Conservation (phyloP, 2,113 vertebrate genomes). For the Rhadina sibilatrix region DNA sequence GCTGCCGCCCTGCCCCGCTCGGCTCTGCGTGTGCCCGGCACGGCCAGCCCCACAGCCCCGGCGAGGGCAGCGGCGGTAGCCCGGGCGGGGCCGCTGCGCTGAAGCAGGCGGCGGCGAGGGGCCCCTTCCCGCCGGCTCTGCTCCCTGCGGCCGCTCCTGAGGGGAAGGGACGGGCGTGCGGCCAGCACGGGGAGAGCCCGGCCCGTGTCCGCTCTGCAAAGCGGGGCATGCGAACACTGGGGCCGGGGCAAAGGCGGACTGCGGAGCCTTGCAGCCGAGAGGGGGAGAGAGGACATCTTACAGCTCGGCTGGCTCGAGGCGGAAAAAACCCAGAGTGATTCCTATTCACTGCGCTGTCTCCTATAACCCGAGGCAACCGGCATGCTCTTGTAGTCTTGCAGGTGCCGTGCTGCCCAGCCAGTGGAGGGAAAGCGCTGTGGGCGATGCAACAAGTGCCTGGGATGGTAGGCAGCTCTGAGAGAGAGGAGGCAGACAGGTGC, state of each 20-base stretch:
- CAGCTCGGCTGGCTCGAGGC: background rate
- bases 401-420: background rate
- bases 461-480: background rate
- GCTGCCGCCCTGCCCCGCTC: background rate
- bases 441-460: background rate
- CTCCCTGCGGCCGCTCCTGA: fast-evolving
- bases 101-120: background rate
- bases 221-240: fast-evolving
- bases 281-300: background rate
- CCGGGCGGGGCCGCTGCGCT: background rate
- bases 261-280: background rate
- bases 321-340: background rate
- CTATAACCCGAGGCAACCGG: background rate
- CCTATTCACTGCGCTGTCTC: background rate
- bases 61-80: background rate
- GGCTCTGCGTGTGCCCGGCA: background rate
- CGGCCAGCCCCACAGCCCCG: background rate
- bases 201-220: background rate
- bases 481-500: background rate
- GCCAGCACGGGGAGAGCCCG: background rate
- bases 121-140: background rate
- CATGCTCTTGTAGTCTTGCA: background rate
- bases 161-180: background rate
- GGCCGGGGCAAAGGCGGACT: background rate
- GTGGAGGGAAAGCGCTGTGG: background rate